Conservation (phyloP, 2,888 invertebrate genomes). For the Chaitophorus viminalis region DNA sequence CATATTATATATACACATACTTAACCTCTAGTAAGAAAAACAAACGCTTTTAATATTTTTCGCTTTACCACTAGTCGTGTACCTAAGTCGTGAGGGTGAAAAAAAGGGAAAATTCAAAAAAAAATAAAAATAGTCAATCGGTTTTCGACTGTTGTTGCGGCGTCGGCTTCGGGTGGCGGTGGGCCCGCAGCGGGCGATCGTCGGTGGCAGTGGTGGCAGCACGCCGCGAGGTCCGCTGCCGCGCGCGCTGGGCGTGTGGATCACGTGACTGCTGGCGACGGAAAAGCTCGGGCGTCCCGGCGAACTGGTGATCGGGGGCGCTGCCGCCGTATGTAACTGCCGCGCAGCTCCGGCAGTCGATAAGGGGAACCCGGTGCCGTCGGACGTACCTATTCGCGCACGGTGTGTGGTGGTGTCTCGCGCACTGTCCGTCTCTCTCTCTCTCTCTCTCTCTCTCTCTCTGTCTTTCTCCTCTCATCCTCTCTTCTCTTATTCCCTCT, state of each 20-base stretch:
- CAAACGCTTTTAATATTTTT: neutral
- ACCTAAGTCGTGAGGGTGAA: no score
- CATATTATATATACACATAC: no score
- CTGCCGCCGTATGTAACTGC: neutral
- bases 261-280: conserved; percentile 61
- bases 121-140: conserved; percentile 16
- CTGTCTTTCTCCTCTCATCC: neutral
- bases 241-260: conserved; percentile 47
- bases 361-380: conserved; percentile 56
- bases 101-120: no score
- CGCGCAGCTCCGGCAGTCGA: conserved; percentile 59
- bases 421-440: conserved; percentile 8
- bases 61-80: no score
- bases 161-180: neutral
- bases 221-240: conserved; percentile 42
- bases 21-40: neutral
- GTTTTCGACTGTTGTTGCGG: neutral
- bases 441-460: neutral
- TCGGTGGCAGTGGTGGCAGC: neutral
- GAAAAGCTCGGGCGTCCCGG: conserved; percentile 57
- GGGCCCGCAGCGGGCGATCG: neutral
- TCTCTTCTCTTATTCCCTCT: no score
- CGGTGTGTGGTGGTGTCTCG: conserved; percentile 9
- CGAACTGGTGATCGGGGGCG: conserved; percentile 52
- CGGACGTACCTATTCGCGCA: conserved; percentile 33